A percentile compares a stretch with the other conserved stretches of the same genome.
Conservation (phyloP, 2,888 invertebrate species). For the Melieria crassipennis region DNA sequence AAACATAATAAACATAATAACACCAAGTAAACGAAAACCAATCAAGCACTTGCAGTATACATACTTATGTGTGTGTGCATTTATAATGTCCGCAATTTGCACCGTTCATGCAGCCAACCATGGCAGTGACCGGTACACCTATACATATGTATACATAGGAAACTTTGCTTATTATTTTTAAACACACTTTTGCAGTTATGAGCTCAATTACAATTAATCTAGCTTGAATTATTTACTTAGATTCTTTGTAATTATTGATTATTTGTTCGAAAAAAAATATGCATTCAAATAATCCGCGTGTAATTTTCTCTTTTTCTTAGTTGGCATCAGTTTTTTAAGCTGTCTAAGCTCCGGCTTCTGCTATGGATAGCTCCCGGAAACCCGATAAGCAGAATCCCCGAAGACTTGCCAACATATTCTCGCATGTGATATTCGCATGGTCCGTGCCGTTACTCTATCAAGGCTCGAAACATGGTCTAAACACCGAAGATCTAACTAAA, state of each 20-base stretch:
- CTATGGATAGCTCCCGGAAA: conserved; percentile 63
- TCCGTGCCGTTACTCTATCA: conserved; percentile 60
- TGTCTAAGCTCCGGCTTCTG: neutral
- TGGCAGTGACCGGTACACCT: neutral
- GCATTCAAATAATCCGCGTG: neutral
- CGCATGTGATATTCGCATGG: conserved; percentile 64
- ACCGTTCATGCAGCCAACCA: neutral
- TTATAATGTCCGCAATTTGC: too few relatives aligned
- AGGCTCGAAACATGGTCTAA: conserved; percentile 66
- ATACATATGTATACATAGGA: neutral
- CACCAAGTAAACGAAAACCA: too few relatives aligned
- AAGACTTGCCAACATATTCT: conserved; percentile 58
- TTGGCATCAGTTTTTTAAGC: neutral
- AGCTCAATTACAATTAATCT: neutral
- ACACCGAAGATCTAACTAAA: conserved; percentile 74
- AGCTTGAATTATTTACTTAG: neutral
- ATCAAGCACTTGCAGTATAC: neutral
- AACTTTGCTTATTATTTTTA: neutral
- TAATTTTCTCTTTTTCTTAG: neutral
- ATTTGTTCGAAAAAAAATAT: too few relatives aligned
- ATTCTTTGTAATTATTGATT: neutral
- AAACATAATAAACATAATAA: too few relatives aligned
- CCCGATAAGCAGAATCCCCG: conserved; percentile 62
- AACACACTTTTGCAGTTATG: neutral
- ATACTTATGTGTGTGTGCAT: neutral